Evolutionary conservation across 2,797 vertebrate genomes (phyloP), one percentile per base, ranked within the genome.

Genomic region (Cercopithecus hamlyni): DNA sequence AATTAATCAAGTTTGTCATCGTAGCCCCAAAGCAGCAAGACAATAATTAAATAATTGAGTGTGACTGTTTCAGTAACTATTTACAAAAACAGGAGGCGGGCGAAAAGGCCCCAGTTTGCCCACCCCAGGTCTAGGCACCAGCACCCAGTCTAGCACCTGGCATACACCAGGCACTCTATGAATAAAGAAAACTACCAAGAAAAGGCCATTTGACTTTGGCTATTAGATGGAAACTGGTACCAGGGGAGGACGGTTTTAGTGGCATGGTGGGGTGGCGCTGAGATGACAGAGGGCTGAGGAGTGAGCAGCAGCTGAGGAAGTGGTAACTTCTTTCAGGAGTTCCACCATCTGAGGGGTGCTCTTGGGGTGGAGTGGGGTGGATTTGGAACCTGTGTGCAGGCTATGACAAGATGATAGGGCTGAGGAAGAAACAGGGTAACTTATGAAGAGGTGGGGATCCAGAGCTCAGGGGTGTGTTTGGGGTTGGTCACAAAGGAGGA

Each of bases 21-120:
- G 17, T 2, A 73, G 70, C 33, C 27, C 1, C 0, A 45, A 91
- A 82, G 84, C 57, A 48, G 14, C 4, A 26, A 82, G 86, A 87
- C 15, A 64, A 10, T 55, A 41, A 19, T 22, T 30, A 55, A 79
- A 79, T 8, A 72, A 95, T 77, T 0, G 20, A 10, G n/a, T 50
- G 3, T 36, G 80, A 61, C 48, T 64, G 43, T 57, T 87, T 67
- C 45, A 22, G 48, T 45, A 79, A 90, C 67, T 58, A 94, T 93
- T 88, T 61, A 79, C 17, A 84, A 96, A 85, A 36, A 17, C 1
- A 17, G 43, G 27, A 52, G 27, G 41, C 4, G 19, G 79, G 30
- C 15, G 12, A 76, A 50, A 72, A 20, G 81, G 5, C 45, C 19
- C 48, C 1, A 72, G 26, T 75, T n/a, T 50, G 30, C 33, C 20